Base-by-base conservation (phyloP, 53 echinoderm and acorn worm species). In the Luidia sarsii region DNA sequence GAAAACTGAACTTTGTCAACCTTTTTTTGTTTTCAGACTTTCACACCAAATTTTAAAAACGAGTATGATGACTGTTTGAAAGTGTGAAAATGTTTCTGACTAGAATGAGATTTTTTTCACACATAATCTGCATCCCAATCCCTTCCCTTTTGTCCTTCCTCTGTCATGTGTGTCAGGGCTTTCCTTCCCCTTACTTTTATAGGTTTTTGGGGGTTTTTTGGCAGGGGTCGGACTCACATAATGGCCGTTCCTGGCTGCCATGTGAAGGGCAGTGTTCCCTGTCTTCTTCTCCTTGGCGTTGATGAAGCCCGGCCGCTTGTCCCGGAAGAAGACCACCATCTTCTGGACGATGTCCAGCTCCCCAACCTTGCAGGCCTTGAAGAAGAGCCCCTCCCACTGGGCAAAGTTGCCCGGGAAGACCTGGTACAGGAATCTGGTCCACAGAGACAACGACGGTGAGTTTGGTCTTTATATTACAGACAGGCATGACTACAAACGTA, bases 281-380 rank as follows among this genome's bases (percentile, higher is more conserved):
- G 93, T 96, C 70, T 92, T 93, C 79, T 93, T 96, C 60, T 96
- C 97, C 33, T 80, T 88, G 34, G 97, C 87, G 67, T 96, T 96
- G 84, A 96, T 91, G 59, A 96, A 96, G 2, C 68, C 67, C 0
- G 97, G 93, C 41, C 72, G 61, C 73, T 88, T 90, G 38, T 96
- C 92, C 29, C 86, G 90, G 56, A 96, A 96, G 84, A 96, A 96
- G 34, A 96, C 97, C 0, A 93, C 88, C 59, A 96, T 91, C 51
- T 96, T 96, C 65, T 89, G 85, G 38, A 93, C 85, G 19, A 91
- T 96, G 84, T 96, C 97, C 0, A 84, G 69, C 62, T 96, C 91
- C 11, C 97, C 97, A 1, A 89, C 82, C 50, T 97, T 97, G 20
- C 91, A 85, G 0, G 97, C 93, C 49, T 94, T 97, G 87, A 94